These are phyloP conservation scores for Nibea coibor DNA, from an alignment of 2,113 vertebrate species.

Conservation along the genomic window DNA sequence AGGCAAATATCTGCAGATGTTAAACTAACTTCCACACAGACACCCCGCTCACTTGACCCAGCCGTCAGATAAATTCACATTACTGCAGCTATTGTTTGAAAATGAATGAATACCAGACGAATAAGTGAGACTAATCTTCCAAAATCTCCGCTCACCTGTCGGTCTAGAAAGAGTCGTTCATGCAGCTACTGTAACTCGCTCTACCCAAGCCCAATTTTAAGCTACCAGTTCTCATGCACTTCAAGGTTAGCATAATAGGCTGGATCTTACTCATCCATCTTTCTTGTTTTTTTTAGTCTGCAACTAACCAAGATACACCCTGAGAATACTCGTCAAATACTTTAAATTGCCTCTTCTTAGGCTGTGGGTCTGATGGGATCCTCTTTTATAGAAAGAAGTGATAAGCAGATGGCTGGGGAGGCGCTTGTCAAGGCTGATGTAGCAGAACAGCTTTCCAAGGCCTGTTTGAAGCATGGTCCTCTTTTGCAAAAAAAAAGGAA, in stretches of 20 bases:
- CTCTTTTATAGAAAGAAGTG: conserved; percentile 26
- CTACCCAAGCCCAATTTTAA: too few species aligned
- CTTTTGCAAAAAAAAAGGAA: conserved; percentile 2
- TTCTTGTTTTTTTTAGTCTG: conserved; percentile 19
- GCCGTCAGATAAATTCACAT: neutral
- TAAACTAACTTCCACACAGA: neutral
- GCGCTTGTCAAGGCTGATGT: conserved; percentile 36
- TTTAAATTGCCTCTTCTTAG: conserved; percentile 56
- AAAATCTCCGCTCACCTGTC: too few species aligned
- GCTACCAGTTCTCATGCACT: too few species aligned
- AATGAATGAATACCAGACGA: too few species aligned
- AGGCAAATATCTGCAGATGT: neutral
- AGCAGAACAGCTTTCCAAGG: conserved; percentile 35
- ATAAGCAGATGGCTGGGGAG: conserved; percentile 68
- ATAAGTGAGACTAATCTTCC: too few species aligned
- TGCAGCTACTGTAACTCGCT: too few species aligned
- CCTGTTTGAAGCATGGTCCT: conserved; percentile 1
- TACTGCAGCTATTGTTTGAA: neutral
- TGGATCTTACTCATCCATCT: neutral
- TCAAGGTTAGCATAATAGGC: neutral
- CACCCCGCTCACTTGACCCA: neutral
- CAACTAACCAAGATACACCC: conserved; percentile 2
- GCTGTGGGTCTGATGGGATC: conserved; percentile 18
- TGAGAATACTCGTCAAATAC: conserved; percentile 39
- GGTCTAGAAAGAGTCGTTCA: too few species aligned